Evolutionary conservation across 2,888 invertebrate species (phyloP).

Genomic region (Ashinkailepas kermadecensis): DNA sequence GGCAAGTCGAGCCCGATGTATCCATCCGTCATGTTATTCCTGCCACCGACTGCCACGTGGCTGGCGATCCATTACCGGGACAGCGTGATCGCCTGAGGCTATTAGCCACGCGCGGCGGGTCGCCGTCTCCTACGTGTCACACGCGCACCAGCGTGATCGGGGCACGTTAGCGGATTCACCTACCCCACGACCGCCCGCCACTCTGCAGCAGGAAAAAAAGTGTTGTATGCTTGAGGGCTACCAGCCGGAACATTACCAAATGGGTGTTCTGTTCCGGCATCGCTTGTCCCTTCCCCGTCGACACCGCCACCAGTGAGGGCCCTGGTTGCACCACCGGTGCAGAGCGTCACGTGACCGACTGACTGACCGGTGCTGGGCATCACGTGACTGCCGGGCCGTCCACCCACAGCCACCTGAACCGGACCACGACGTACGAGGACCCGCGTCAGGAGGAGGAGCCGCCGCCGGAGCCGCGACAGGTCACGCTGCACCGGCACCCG

Average conservation of each 20-base stretch:
- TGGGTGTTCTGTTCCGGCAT: background rate
- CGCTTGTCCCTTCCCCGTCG: background rate
- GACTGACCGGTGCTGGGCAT: background rate
- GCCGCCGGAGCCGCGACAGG: slow-evolving; percentile 69
- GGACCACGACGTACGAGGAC: slow-evolving; percentile 85
- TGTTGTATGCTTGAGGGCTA: too few relatives aligned
- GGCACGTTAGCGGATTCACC: too few relatives aligned
- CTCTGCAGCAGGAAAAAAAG: too few relatives aligned
- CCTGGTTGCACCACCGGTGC: background rate
- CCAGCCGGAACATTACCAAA: background rate
- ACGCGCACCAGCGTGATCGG: too few relatives aligned
- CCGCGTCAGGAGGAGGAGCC: slow-evolving; percentile 61
- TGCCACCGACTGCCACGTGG: background rate
- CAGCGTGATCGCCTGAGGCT: background rate
- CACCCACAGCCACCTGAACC: slow-evolving; percentile 54
- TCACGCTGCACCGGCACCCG: slow-evolving; percentile 64
- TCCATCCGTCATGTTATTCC: background rate
- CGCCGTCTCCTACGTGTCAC: too few relatives aligned
- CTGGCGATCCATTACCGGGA: background rate
- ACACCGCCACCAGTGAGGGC: background rate
- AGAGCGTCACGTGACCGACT: too few relatives aligned
- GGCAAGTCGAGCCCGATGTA: background rate
- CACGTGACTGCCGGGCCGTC: slow-evolving; percentile 24
- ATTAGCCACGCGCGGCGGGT: too few relatives aligned
- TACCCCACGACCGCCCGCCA: too few relatives aligned